Base-by-base conservation (phyloP, 2,888 invertebrate species). In the Cactoblastis cactorum region DNA sequence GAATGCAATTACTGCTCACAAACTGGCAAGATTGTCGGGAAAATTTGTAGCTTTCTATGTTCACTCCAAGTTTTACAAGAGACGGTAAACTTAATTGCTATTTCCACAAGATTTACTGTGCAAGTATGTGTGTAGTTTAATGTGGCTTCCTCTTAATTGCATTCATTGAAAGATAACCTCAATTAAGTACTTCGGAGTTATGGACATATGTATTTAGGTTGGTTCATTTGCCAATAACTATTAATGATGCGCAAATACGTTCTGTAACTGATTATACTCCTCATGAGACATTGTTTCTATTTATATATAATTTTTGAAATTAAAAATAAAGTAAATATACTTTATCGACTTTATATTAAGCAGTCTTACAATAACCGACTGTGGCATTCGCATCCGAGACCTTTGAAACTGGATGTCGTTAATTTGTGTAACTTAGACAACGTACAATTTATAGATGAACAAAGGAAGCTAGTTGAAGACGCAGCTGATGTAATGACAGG, bases 401-500 rank as follows among this genome's bases (percentile, higher is more conserved):
- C n/a, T n/a, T n/a, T n/a, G n/a, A n/a, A 6, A 8, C 28, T 28
- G 28, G 1, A 17, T 12, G 11, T 11, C 18, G 11, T 19, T 38
- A 1, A 11, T 18, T 17, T 18, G 38, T 38, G 38, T 6, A 28
- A 9, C 11, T 39, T 39, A 22, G 22, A 12, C 39, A n/a, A 14
- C 12, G 12, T 33, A 18, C 12, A 15, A 28, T 37, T 37, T 38
- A 48, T 28, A 48, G 47, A 48, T 35, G 35, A 38, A 48, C 47
- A 48, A 75, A 75, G 75, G 73, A 72, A 71, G 75, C 71, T 77
- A 75, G 70, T 62, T 65, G 54, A 71, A 79, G 77, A 72, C 74
- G 85, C 87, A 87, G 87, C 86, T 85, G 86, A 85, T 77, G 69
- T 47, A 61, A 56, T 61, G 85, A 83, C 91, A 90, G 91, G 91